Percentiles rank a stretch among this genome's conserved stretches.
phyloP scores from a whole-genome alignment of 2,113 vertebrate genomes.

The Planiliza haematocheilus region DNA sequence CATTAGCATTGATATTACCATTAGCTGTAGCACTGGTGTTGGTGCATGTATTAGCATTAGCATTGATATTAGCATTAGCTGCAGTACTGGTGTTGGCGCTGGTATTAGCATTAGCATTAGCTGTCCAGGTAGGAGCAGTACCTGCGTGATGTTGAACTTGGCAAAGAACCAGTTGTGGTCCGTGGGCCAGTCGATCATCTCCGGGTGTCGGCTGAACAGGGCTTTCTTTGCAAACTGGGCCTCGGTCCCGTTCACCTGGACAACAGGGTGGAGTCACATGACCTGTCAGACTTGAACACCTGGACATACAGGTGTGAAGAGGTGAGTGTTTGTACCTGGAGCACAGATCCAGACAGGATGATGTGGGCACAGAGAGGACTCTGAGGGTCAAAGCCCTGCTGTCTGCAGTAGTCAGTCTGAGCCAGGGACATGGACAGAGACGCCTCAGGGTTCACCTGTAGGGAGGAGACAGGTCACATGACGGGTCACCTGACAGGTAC shows the following conservation, averaged over 20 bases:
- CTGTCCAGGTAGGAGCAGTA: conserved; percentile 18
- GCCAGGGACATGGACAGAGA: conserved; percentile 94
- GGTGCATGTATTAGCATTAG: too few species aligned
- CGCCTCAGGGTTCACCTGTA: conserved; percentile 87
- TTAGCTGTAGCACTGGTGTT: not conserved
- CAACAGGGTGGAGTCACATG: not conserved
- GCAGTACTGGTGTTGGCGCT: not conserved
- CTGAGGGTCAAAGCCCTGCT: conserved; percentile 90
- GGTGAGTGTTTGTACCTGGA: conserved; percentile 82
- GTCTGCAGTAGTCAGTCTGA: conserved; percentile 90
- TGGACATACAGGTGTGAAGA: not conserved
- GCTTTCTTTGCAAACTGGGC: conserved; percentile 83
- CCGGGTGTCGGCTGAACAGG: conserved; percentile 91
- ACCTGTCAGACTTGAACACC: not conserved
- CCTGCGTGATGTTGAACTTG: conserved; percentile 92
- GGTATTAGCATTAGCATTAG: too few species aligned
- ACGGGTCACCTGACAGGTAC: not conserved
- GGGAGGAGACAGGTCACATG: too few species aligned
- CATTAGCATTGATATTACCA: not conserved
- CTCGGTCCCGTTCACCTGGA: conserved; percentile 89
- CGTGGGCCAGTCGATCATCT: conserved; percentile 92
- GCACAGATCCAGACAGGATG: conserved; percentile 89
- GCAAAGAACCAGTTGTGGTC: conserved; percentile 96
- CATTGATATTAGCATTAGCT: too few species aligned
- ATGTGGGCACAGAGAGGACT: conserved; percentile 93